Base-by-base conservation (phyloP, 2,888 invertebrate genomes). In the Proisotoma minuta region DNA sequence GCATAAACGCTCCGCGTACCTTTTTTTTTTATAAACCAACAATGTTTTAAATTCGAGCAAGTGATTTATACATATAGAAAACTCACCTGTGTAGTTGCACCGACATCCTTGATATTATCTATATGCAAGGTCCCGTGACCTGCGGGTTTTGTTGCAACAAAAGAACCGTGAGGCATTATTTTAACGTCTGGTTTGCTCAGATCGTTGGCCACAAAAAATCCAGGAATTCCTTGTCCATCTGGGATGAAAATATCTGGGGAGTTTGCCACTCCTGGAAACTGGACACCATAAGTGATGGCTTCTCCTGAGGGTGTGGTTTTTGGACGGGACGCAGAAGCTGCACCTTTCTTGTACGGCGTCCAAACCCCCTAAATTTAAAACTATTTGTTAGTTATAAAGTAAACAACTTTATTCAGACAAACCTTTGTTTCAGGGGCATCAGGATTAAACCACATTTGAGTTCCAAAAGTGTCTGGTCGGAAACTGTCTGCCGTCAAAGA, bases 161-260 rank as follows among this genome's bases (percentile, higher is more conserved):
- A 29, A 15, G 56, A 28, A 2, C 63, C 56, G 22, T 63, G 63
- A 1, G 59, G 59, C n/a, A 51, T 51, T 8, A n/a, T 8, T 18
- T 48, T n/a, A 2, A 20, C 28, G 12, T 27, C 50, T 12, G 59
- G 53, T 15, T 26, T 4, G 23, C 15, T 26, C 2, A n/a, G 26
- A 23, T 57, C 57, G 1, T 58, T 39, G 23, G 63, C 60, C 2
- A 63, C 50, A 22, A 63, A 63, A 18, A 57, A 50, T 0, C 60
- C 63, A 2, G 60, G 22, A 1, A 63, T 22, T 1, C 57, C 29
- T 8, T 60, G 59, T 10, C 63, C 63, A 10, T 63, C 63, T 1
- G 63, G 51, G 3, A 63, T 24, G 48, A 63, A 63, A 1, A 63
- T 47, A 18, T 63, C 60, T 5, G 63, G 60, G 24, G 59, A 59